Conservation (phyloP, 2,113 vertebrate genomes). For the Sceloporus undulatus region DNA sequence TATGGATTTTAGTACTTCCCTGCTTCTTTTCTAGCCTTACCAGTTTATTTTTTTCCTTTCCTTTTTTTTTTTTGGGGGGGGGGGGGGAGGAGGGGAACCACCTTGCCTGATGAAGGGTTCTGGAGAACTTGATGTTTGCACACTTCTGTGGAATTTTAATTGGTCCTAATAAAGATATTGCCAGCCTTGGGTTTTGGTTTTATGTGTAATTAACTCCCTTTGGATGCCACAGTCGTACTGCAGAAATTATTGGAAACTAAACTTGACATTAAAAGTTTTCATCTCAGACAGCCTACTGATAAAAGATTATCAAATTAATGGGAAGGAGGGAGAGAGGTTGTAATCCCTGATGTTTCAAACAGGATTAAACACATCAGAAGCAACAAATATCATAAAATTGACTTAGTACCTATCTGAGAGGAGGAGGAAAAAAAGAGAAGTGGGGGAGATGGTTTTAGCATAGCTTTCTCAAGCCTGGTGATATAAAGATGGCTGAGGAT, state of each 20-base stretch:
- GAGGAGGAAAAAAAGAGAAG: not conserved
- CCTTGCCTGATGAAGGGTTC: too few species aligned
- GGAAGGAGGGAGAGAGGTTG: not conserved
- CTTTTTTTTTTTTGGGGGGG: too few species aligned
- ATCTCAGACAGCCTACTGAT: not conserved
- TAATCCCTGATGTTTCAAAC: not conserved
- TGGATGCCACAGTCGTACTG: not conserved
- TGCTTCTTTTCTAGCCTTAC: too few species aligned
- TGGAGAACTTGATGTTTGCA: too few species aligned
- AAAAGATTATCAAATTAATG: not conserved
- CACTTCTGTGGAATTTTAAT: too few species aligned
- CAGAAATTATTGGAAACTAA: not conserved
- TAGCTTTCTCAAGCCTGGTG: not conserved
- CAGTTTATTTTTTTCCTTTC: too few species aligned
- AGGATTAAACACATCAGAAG: not conserved
- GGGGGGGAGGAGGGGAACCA: too few species aligned
- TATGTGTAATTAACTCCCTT: not conserved
- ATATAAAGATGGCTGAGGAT: not conserved
- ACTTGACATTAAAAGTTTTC: not conserved
- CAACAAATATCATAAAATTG: not conserved
- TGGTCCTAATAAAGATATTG: too few species aligned
- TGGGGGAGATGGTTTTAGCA: not conserved
- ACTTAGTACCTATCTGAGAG: not conserved
- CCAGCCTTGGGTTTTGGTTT: too few species aligned
- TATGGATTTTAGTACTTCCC: too few species aligned